Evolutionary conservation across 2,797 vertebrate species (phyloP), one percentile per base, ranked within the genome.

Genomic region (Nyctibius grandis): DNA sequence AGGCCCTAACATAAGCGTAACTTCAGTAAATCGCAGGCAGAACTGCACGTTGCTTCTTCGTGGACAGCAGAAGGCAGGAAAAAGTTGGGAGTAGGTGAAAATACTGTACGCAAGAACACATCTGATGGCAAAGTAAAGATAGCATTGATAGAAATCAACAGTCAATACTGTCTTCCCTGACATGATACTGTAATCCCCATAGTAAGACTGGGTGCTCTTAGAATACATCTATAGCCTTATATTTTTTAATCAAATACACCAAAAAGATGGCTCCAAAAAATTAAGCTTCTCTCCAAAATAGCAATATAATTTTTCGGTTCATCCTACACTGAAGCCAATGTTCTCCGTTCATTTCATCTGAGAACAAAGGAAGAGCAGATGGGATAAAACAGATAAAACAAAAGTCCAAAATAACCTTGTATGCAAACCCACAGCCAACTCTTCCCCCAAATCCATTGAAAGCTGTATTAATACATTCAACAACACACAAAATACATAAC

Each of bases 281-380:
- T 26, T 64, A 56, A 68, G 60, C 26, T 91, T 83, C 60, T 67
- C n/a, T 88, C 60, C 79, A 85, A 85, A 83, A 53, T 19, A 70
- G 26, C 44, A 42, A 9, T 33, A 31, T 5, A 48, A 44, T 59
- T 83, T 82, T 88, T 87, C 74, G 69, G 74, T 65, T 87, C 31
- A 50, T 69, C n/a, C 36, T 64, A 38, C n/a, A 20, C 22, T 31
- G 56, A 92, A 59, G 85, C 64, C 51, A 67, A 13, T 48, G 45
- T 45, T 70, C 75, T 61, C 87, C 69, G 31, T 40, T 89, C 40
- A 21, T 73, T 47, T 74, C 59, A 51, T 61, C 31, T 45, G 47
- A 74, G 60, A 91, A 92, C 64, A 96, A 88, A 90, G 59, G 28
- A 59, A 79, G 72, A 94, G 42, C 91, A 93, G 81, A 89, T 70